Evolutionary conservation across 2,888 invertebrate species (phyloP).

Genomic region (Cataglyphis albicans): DNA sequence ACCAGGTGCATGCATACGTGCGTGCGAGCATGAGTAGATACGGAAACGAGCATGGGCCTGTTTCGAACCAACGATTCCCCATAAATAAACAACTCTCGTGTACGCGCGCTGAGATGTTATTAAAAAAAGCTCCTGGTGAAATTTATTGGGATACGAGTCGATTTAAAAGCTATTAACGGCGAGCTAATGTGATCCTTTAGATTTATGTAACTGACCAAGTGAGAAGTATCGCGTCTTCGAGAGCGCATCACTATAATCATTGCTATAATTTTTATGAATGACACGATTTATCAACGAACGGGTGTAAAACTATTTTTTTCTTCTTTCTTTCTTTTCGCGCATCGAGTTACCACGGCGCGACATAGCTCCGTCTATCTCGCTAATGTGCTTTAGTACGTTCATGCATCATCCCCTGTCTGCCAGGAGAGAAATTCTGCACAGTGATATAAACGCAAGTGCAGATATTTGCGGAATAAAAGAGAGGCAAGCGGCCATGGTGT

Average conservation of each 20-base stretch:
- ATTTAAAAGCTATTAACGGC: constrained; percentile 76
- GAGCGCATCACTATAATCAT: constrained; percentile 25
- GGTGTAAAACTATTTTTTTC: neutral
- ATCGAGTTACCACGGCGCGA: constrained; percentile 43
- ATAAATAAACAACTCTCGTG: constrained; percentile 74
- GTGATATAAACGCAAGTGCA: constrained; percentile 15
- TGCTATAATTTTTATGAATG: constrained; percentile 37
- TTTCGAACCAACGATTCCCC: constrained; percentile 62
- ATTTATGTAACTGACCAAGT: constrained; percentile 53
- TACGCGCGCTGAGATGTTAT: constrained; percentile 59
- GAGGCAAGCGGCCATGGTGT: constrained; percentile 4
- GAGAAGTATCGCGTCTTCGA: constrained; percentile 45
- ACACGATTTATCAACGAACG: constrained; percentile 34
- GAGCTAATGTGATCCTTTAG: constrained; percentile 67
- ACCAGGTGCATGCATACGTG: constrained; percentile 52
- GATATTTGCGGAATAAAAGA: constrained; percentile 30
- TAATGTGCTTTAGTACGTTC: constrained; percentile 49
- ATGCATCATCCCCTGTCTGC: constrained; percentile 51
- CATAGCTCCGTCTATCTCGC: constrained; percentile 40
- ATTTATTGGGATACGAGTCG: constrained; percentile 75
- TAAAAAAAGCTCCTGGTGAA: constrained; percentile 66
- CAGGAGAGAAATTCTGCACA: constrained; percentile 52
- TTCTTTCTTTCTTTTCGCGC: neutral
- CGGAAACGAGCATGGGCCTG: constrained; percentile 13
- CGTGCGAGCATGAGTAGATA: constrained; percentile 27